Percentiles rank a stretch among this genome's conserved stretches.
Conservation (phyloP, 2,888 invertebrate genomes). For the Sclerodermus sp. region DNA sequence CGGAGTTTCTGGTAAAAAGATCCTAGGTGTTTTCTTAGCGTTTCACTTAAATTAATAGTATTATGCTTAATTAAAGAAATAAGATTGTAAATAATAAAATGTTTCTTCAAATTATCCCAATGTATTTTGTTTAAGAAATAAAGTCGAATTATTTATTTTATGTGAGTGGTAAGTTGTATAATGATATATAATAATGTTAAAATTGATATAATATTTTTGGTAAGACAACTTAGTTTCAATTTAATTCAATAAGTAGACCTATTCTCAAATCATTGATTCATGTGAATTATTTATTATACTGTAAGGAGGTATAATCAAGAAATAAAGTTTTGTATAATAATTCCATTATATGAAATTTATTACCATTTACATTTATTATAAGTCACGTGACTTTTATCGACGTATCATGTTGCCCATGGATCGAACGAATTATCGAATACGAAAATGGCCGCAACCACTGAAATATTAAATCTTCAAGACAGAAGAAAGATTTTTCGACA, state of each 20-base stretch:
- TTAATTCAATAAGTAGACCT: too few species aligned
- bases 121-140: neutral
- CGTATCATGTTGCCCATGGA: constrained; percentile 39
- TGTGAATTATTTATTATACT: too few species aligned
- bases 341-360: too few species aligned
- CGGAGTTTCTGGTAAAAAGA: constrained; percentile 25
- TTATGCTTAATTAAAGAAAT: neutral
- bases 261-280: too few species aligned
- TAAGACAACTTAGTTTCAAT: too few species aligned
- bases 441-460: constrained; percentile 47
- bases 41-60: neutral
- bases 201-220: too few species aligned
- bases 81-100: neutral
- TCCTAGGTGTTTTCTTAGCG: neutral
- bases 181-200: too few species aligned
- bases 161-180: too few species aligned
- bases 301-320: too few species aligned
- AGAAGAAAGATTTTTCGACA: constrained; percentile 29
- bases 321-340: too few species aligned
- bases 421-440: constrained; percentile 30
- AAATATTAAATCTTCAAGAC: constrained; percentile 36
- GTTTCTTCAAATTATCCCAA: neutral
- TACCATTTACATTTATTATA: too few species aligned
- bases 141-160: too few species aligned
- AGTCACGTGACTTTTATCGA: constrained; percentile 46